Base-by-base conservation (phyloP, 2,113 vertebrate genomes). In the Sinocyclocheilus grahami region DNA sequence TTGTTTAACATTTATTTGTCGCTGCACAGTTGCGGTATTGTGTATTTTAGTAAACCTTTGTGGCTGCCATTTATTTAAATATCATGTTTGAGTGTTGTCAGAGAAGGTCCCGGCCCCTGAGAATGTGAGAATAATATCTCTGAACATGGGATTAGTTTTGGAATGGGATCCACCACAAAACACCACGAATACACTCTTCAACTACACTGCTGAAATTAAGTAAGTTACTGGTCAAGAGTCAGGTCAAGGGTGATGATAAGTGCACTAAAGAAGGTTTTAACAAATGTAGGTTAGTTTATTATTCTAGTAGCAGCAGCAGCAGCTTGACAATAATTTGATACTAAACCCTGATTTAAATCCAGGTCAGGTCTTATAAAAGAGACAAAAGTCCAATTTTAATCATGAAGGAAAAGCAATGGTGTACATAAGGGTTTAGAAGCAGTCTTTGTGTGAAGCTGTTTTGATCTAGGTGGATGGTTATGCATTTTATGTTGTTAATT, bases 91-190 rank as follows among this genome's bases (percentile, higher is more conserved):
- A 18, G 33, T 37, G 53, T 16, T 81, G 12, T 46, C 76, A 88
- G 82, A 83, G 39, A 33, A 80, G 18, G 1, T 93, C 9, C 78
- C 46, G 9, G 0, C 4, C 0, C 93, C 94, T 48, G 85, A 62
- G 18, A 90, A 92, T 9, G 88, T 92, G 51, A 39, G 2, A 0
- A 2, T 92, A 72, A 89, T n/a, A 4, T 94, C 94, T 11, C 5
- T 78, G 9, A 88, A 94, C 89, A 85, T 94, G 91, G 69, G 93
- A 18, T 78, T 94, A 82, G 83, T 91, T 72, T 83, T 95, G 71
- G 39, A 33, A 6, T 95, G 94, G 94, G 88, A 89, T 46, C 58
- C 90, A 39, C 89, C 92, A 42, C 51, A 37, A 9, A 87, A 42
- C 9, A 33, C 74, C 6, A 0, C 72, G 5, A 4, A 42, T 24